Conservation (phyloP, 2,797 vertebrate species). For the Scleropages formosus region DNA sequence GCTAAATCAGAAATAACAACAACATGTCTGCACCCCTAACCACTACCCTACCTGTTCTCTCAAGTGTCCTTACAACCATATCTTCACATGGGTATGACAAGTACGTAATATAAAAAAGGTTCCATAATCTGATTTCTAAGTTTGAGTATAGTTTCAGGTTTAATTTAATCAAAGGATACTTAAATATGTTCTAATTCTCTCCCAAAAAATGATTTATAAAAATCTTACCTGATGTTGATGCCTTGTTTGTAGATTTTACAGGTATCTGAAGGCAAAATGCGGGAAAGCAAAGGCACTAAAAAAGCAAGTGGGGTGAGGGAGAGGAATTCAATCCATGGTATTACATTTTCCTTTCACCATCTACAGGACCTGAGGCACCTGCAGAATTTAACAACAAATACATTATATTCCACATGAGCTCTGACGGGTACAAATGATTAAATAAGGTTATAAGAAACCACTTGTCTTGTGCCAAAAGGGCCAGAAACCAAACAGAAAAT, state of each 20-base stretch:
- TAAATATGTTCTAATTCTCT: too few species aligned
- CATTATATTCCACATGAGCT: not conserved
- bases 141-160: too few species aligned
- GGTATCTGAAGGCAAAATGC: slow-evolving; percentile 93
- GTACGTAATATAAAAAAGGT: too few species aligned
- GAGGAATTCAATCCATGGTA: not conserved
- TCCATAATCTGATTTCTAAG: too few species aligned
- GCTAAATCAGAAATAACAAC: not conserved
- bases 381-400: not conserved
- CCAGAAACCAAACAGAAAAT: not conserved
- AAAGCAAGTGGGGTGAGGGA: not conserved
- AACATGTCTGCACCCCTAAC: not conserved
- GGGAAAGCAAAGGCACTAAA: slow-evolving; percentile 87
- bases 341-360: not conserved
- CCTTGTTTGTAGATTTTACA: slow-evolving; percentile 99
- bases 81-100: too few species aligned
- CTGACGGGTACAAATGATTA: too few species aligned
- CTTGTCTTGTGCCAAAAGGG: not conserved
- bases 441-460: too few species aligned
- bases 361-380: not conserved
- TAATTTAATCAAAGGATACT: too few species aligned
- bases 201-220: not conserved
- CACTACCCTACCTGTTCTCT: not conserved
- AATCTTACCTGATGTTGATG: slow-evolving; percentile 90
- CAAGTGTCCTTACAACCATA: too few species aligned